Evolutionary conservation across 2,888 invertebrate genomes (phyloP).

Genomic region (Aelia acuminata): DNA sequence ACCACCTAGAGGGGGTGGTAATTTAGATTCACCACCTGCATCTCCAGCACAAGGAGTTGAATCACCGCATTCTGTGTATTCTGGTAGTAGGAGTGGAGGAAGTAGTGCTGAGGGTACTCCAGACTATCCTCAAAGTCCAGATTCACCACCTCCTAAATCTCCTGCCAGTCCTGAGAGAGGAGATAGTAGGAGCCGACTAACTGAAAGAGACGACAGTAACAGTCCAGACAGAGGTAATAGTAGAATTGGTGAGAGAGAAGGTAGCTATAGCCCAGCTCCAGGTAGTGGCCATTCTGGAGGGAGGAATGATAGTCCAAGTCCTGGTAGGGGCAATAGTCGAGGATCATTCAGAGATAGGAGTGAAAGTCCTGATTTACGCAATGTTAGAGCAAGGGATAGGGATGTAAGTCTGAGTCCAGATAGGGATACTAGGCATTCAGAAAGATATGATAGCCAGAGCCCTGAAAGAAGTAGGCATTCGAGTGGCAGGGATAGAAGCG

Average conservation of each 20-base stretch:
- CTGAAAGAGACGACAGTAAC: slow-evolving; percentile 44
- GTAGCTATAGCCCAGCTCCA: neutral
- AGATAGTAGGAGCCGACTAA: slow-evolving; percentile 28
- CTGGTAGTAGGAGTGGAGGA: slow-evolving; percentile 65
- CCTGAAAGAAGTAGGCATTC: neutral
- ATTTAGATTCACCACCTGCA: slow-evolving; percentile 65
- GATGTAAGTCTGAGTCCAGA: slow-evolving; percentile 35
- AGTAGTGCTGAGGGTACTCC: slow-evolving; percentile 68
- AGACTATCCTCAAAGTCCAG: slow-evolving; percentile 70
- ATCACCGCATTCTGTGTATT: slow-evolving; percentile 67
- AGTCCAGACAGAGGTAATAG: slow-evolving; percentile 69
- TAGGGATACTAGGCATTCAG: neutral
- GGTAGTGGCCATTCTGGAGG: slow-evolving; percentile 36
- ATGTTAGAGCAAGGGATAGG: neutral
- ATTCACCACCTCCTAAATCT: slow-evolving; percentile 67
- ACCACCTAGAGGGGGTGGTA: slow-evolving; percentile 64
- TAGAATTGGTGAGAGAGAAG: slow-evolving; percentile 63
- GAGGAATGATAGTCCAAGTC: slow-evolving; percentile 32
- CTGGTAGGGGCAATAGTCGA: neutral
- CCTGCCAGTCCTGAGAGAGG: slow-evolving; percentile 66
- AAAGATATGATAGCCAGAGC: slow-evolving; percentile 9
- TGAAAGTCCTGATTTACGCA: slow-evolving; percentile 22
- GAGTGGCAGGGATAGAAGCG: slow-evolving; percentile 1
- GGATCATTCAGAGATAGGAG: neutral
- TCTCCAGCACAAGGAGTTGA: slow-evolving; percentile 65